Base-by-base conservation (phyloP, 30 jellyfish, hydroid and myxozoan genomes). In the Cassiopea xamachana region DNA sequence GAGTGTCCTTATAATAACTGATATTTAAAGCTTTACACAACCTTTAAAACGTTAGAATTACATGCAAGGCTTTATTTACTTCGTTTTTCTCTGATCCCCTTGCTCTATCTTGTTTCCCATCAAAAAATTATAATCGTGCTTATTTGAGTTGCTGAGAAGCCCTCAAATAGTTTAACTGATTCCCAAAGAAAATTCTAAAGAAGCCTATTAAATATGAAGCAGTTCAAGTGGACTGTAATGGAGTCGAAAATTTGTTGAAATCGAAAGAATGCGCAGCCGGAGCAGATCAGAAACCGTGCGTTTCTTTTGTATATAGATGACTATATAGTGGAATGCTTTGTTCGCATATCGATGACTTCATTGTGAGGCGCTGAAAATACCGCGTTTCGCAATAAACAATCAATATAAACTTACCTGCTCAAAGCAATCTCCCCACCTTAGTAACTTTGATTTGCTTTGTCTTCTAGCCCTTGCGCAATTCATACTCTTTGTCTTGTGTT, bases 251-350 rank as follows among this genome's bases (percentile, higher is more conserved):
- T 43, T 43, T 39, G 80, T 71, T 71, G 80, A 71, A 71, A 43
- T 43, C 15, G 51, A 71, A 6, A 12, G 80, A 71, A 71, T 4
- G 80, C 80, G 16, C 16, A 8, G 80, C 39, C 2, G 5, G 80
- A 71, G 55, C 51, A 39, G 55, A 2, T 18, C 55, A 71, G 49
- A 71, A 27, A 39, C 39, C 80, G 58, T 71, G 55, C 27, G 50
- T 50, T 16, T 27, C 27, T 19, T 7, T 71, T 71, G 80, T 71
- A 71, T 71, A 16, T 71, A 8, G 80, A 71, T 71, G 80, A 71
- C 55, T 71, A 19, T 71, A 71, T 71, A 19, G 80, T 27, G 80
- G 80, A 71, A 71, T 43, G 80, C 80, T 71, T 43, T 71, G 48
- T 27, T 43, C 27, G 74, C 27, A 71, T 71, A 39, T 71, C 1